Conservation (phyloP, 2,888 invertebrate genomes). For the Hoplodrina blanda region DNA sequence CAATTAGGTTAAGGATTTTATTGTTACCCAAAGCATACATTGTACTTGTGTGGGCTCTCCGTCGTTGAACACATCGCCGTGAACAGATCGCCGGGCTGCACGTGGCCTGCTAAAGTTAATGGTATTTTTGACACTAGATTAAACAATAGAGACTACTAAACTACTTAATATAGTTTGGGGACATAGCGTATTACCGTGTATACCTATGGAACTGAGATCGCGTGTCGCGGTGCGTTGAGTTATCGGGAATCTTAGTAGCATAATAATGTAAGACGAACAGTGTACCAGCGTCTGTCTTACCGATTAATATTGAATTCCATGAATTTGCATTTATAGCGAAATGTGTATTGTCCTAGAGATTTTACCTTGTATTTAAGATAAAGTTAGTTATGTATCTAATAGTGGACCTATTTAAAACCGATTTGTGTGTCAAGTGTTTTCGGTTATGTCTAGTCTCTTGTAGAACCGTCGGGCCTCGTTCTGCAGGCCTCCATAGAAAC, state of each 20-base stretch:
- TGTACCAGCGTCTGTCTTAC: constrained; percentile 78
- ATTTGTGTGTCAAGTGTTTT: constrained; percentile 83
- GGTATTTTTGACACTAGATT: constrained; percentile 61
- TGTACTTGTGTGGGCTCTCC: constrained; percentile 75
- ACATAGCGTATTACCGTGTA: constrained; percentile 45
- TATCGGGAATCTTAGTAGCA: constrained; percentile 85
- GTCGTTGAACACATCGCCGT: constrained; percentile 46
- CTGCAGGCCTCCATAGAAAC: constrained; percentile 72
- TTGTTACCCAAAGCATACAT: constrained; percentile 88
- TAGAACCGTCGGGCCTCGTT: constrained; percentile 75
- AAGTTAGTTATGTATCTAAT: constrained; percentile 78
- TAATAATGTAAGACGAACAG: constrained; percentile 85
- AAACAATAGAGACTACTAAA: constrained; percentile 62
- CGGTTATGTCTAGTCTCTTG: constrained; percentile 84
- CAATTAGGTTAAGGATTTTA: constrained; percentile 85
- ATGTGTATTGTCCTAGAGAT: constrained; percentile 90
- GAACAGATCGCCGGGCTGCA: constrained; percentile 38
- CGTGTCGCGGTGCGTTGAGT: constrained; percentile 73
- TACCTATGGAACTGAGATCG: constrained; percentile 41
- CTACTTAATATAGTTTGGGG: constrained; percentile 61
- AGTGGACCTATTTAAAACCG: constrained; percentile 81
- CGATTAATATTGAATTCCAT: constrained; percentile 89
- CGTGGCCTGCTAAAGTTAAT: constrained; percentile 54
- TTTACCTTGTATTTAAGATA: constrained; percentile 89
- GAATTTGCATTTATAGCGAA: constrained; percentile 91